Evolutionary conservation across 2,888 invertebrate species (phyloP), one percentile per base, ranked within the genome.

Genomic region (Aphrophora alni): DNA sequence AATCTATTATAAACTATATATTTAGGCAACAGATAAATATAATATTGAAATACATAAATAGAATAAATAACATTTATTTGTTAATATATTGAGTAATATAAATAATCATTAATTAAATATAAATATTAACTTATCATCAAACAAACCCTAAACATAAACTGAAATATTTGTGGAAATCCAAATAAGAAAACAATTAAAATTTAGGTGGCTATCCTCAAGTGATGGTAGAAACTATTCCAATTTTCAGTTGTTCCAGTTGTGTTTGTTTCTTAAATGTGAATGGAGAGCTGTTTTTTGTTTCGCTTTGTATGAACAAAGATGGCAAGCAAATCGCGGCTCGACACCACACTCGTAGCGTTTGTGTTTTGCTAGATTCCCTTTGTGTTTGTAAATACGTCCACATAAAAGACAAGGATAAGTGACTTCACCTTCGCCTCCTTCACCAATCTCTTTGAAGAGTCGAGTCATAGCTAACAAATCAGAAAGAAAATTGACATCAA

Each of bases 241-340:
- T n/a, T 59, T 59, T n/a, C 59, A n/a, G 12, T 44, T 59, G 21
- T n/a, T 59, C 59, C 59, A 59, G 10, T 21, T 38, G 26, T 82
- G 80, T 73, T 80, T 82, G 7, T 72, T 76, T 26, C 69, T 70
- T 26, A 82, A n/a, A 38, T 83, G 82, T 38, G 27, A 76, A 51
- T 79, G 81, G 21, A 84, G 28, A 28, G 79, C 51, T 8, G 68
- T 70, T 21, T 71, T 77, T 44, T 77, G 77, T 14, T 69, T 72
- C n/a, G 72, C 27, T 4, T 27, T 38, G 25, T 51, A 78, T 12
- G 72, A 51, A 25, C 78, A 78, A 24, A 78, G n/a, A 4, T 69
- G 27, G 28, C 78, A 78, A n/a, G 25, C 17, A 21, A 78, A 78
- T 8, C 72, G 78, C 7, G 26, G 69, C 28, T 51, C 12, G 7